Conservation (phyloP, 1,140 invertebrate species). For the Dreissena polymorpha region DNA sequence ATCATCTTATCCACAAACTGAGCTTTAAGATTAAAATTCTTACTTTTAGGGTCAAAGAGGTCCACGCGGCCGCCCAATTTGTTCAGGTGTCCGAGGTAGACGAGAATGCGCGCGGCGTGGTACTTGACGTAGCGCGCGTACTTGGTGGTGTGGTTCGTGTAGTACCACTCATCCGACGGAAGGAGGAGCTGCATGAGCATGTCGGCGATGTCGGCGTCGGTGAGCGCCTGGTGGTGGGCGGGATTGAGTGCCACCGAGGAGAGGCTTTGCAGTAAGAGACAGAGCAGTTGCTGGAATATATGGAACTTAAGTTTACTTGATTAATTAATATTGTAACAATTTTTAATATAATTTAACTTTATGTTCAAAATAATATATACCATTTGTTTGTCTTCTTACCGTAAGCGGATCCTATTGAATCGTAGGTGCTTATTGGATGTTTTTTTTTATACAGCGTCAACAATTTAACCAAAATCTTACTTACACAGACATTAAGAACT, state of each 20-base stretch:
- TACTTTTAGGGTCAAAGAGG: constrained; percentile 80
- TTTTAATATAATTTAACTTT: neutral
- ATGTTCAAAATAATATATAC: too few species aligned
- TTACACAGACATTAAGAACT: too few species aligned
- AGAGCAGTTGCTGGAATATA: constrained; percentile 84
- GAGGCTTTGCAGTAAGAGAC: constrained; percentile 85
- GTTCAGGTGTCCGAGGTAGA: constrained; percentile 83
- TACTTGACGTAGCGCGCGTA: constrained; percentile 87
- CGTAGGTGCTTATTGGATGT: too few species aligned
- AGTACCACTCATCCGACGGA: constrained; percentile 89
- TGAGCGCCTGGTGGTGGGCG: constrained; percentile 82
- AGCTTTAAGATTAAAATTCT: neutral
- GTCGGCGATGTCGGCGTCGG: constrained; percentile 85
- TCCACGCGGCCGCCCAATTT: constrained; percentile 82
- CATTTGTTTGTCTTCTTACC: too few species aligned
- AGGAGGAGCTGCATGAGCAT: constrained; percentile 85
- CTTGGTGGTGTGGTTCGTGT: constrained; percentile 87
- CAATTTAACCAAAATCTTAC: too few species aligned
- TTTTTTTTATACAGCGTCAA: too few species aligned
- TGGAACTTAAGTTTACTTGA: neutral
- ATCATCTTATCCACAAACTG: too few species aligned
- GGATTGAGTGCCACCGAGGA: constrained; percentile 84
- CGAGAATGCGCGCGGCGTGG: constrained; percentile 85
- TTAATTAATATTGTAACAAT: neutral
- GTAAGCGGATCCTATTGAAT: too few species aligned